Evolutionary conservation across 2,797 vertebrate species (phyloP).

Genomic region (Rhyacichthys aspro): DNA sequence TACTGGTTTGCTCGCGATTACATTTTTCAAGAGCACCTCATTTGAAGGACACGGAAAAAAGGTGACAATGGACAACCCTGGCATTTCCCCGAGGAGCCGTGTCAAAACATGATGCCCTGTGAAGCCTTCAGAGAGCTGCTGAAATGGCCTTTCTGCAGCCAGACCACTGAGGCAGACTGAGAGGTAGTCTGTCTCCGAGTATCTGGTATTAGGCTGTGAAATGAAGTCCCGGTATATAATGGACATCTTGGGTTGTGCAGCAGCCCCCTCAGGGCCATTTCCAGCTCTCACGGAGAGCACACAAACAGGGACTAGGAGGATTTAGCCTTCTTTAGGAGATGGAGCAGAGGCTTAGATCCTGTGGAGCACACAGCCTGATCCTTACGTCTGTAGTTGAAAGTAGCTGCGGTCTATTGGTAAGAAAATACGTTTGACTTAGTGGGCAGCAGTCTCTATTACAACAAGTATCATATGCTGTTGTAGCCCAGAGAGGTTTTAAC

Average conservation of each 20-base stretch:
- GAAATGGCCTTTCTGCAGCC: constrained; percentile 44
- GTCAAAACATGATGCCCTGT: constrained; percentile 63
- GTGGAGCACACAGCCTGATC: constrained; percentile 48
- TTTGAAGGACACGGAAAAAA: constrained; percentile 50
- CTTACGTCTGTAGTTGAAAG: constrained; percentile 24
- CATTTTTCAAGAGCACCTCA: constrained; percentile 54
- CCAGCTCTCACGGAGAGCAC: constrained; percentile 60
- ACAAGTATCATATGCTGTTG: constrained; percentile 11
- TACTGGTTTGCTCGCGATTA: constrained; percentile 42
- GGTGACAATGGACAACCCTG: constrained; percentile 58
- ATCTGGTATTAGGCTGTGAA: constrained; percentile 66
- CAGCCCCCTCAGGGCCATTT: constrained; percentile 62
- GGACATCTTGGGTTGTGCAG: constrained; percentile 67
- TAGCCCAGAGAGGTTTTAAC: constrained; percentile 24
- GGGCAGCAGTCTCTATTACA: constrained; percentile 12
- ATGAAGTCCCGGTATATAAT: constrained; percentile 74
- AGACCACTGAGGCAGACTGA: constrained; percentile 43
- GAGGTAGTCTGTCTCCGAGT: constrained; percentile 55
- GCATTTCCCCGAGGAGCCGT: constrained; percentile 55
- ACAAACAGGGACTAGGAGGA: constrained; percentile 60
- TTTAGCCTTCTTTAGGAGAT: constrained; percentile 64
- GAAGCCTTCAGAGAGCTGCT: constrained; percentile 38
- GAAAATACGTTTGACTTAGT: constrained; percentile 35
- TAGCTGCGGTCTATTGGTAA: constrained; percentile 27
- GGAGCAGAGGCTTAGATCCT: constrained; percentile 56